Evolutionary conservation across 2,888 invertebrate species (phyloP).

Genomic region (Osmoderma eremita): DNA sequence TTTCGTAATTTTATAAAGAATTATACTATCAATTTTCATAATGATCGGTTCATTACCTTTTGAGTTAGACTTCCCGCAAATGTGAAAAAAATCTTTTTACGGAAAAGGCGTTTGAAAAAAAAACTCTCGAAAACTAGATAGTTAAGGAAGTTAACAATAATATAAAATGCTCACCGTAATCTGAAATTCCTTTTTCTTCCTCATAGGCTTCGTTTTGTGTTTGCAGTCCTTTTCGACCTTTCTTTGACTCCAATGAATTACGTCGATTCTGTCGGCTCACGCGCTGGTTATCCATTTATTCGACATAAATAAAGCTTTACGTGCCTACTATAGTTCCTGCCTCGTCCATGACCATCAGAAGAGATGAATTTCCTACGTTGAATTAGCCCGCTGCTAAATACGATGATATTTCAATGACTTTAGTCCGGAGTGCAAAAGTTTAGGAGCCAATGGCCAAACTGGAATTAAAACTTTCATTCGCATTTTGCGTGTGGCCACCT

Average conservation of each 20-base stretch:
- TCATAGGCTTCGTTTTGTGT: conserved; percentile 21
- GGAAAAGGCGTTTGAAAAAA: no score
- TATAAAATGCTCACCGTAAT: background rate
- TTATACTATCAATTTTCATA: conserved; percentile 20
- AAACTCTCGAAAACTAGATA: no score
- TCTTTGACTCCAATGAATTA: conserved; percentile 31
- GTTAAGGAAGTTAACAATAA: no score
- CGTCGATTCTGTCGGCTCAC: conserved; percentile 37
- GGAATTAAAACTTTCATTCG: no score
- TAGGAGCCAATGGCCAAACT: no score
- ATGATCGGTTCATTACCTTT: conserved; percentile 10
- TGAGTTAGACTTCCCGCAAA: conserved; percentile 1
- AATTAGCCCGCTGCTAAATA: conserved; percentile 38
- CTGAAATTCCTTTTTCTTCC: conserved; percentile 16
- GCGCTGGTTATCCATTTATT: background rate
- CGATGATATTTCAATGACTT: conserved; percentile 37
- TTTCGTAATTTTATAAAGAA: conserved; percentile 22
- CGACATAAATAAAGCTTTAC: background rate
- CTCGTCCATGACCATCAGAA: conserved; percentile 38
- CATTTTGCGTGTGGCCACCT: no score
- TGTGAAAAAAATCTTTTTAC: no score
- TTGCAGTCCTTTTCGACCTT: conserved; percentile 34
- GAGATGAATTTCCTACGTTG: conserved; percentile 38
- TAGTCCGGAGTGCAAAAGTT: no score
- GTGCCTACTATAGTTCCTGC: conserved; percentile 1